A percentile compares a stretch with the other conserved stretches of the same genome.
Evolutionary conservation across 2,113 vertebrate species (phyloP).

Genomic region (Chascanopsetta lugubris): DNA sequence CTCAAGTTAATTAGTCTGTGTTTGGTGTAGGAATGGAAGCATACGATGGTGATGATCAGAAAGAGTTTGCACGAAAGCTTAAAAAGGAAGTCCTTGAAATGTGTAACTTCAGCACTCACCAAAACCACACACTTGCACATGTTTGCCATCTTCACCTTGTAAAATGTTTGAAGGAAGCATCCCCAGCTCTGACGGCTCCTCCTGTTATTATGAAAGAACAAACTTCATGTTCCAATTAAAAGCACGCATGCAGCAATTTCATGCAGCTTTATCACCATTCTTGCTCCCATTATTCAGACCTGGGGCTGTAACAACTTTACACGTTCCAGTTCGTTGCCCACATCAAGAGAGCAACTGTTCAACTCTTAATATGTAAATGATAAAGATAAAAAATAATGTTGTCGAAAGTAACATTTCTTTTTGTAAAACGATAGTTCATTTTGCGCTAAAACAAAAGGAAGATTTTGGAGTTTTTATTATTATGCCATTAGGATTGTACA

Average conservation of each 20-base stretch:
- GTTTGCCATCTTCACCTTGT: neutral
- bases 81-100: conserved; percentile 5
- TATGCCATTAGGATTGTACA: no score
- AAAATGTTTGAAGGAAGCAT: neutral
- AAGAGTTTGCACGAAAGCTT: neutral
- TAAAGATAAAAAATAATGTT: no score
- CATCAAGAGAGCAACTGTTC: no score
- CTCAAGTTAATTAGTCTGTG: neutral
- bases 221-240: conserved; percentile 24
- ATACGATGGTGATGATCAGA: neutral
- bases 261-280: conserved; percentile 18
- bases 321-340: conserved; percentile 4
- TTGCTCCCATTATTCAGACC: conserved; percentile 7
- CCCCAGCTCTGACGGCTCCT: neutral
- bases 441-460: no score
- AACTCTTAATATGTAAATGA: no score
- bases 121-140: neutral
- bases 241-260: conserved; percentile 11
- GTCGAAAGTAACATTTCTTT: no score
- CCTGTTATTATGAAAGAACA: conserved; percentile 10
- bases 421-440: no score
- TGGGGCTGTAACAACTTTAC: conserved; percentile 1
- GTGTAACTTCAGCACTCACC: neutral
- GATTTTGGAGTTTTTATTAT: no score
- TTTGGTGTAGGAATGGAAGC: neutral